phyloP scores from a whole-genome alignment of 2,888 invertebrate species.

The Tanypteryx hageni region DNA sequence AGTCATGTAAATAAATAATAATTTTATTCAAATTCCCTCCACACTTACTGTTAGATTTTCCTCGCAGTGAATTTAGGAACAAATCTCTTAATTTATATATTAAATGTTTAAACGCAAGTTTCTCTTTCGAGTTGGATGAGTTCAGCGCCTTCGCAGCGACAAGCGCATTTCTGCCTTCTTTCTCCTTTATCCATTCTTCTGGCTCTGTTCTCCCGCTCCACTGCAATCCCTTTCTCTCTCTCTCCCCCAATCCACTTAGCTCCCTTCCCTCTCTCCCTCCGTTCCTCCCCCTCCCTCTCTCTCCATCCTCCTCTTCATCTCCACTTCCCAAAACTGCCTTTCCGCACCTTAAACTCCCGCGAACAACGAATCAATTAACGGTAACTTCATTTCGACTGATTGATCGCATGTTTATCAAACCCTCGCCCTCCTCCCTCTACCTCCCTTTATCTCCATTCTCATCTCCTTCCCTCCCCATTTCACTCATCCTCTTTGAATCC shows the following conservation, averaged over 20 bases:
- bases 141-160: background rate
- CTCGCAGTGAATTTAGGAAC: too few relatives aligned
- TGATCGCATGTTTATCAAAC: slow-evolving; percentile 44
- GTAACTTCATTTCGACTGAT: slow-evolving; percentile 26
- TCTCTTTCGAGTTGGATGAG: too few relatives aligned
- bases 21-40: too few relatives aligned
- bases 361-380: slow-evolving; percentile 42
- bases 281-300: background rate
- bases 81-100: too few relatives aligned
- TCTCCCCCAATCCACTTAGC: background rate
- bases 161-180: background rate
- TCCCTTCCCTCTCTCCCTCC: background rate
- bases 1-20: too few relatives aligned
- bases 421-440: background rate
- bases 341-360: background rate
- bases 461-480: background rate
- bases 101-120: too few relatives aligned
- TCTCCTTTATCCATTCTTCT: background rate
- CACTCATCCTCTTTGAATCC: slow-evolving; percentile 23
- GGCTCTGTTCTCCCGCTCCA: background rate
- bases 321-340: background rate
- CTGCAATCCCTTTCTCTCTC: background rate
- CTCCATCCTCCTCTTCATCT: too few relatives aligned
- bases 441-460: background rate
- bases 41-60: too few relatives aligned